Conservation (phyloP, 2,797 vertebrate genomes). For the Mallotus villosus region DNA sequence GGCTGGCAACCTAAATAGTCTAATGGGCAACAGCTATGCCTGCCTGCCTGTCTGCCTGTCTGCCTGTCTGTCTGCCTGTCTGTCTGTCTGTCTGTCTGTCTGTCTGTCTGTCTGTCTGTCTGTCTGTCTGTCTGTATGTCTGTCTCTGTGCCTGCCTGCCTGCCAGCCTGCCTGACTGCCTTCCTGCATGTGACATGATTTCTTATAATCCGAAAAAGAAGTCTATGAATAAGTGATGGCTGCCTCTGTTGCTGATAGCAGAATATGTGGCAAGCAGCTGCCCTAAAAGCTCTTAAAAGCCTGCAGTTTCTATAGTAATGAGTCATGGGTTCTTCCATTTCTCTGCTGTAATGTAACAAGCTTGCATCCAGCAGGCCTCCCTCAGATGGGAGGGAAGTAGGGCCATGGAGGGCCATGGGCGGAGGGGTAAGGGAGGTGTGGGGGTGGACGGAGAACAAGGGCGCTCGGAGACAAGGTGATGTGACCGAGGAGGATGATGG, state of each 20-base stretch:
- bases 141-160: neutral
- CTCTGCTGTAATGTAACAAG: neutral
- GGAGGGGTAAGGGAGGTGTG: neutral
- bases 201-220: constrained; percentile 2
- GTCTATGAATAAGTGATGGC: constrained; percentile 14
- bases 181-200: neutral
- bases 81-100: too few relatives aligned
- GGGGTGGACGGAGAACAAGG: neutral
- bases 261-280: neutral
- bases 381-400: neutral
- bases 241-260: constrained; percentile 1
- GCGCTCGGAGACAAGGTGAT: neutral
- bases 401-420: neutral
- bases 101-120: neutral
- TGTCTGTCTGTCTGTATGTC: neutral
- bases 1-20: too few relatives aligned
- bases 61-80: too few relatives aligned
- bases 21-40: too few relatives aligned
- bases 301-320: neutral
- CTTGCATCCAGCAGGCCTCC: neutral
- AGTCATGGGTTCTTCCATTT: neutral
- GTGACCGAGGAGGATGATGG: neutral
- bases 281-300: constrained; percentile 14
- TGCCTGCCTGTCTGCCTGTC: too few relatives aligned
- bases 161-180: too few relatives aligned